These are phyloP conservation scores for Myotis brandtii DNA, from an alignment of 2,113 vertebrate genomes.

Conservation along the genomic window DNA sequence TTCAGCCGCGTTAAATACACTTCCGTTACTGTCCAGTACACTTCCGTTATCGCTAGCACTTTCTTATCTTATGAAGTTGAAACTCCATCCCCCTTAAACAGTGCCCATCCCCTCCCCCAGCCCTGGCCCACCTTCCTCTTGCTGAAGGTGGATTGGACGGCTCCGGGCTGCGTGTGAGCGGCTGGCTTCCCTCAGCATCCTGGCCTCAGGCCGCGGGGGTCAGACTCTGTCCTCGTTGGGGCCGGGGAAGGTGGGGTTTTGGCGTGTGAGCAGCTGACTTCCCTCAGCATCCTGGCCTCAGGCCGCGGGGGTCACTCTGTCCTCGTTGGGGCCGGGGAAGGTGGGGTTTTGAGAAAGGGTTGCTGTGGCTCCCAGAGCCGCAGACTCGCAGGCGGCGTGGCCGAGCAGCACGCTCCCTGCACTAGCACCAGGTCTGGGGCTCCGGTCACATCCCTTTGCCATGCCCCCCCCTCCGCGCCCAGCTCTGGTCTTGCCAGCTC, in stretches of 20 bases:
- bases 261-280: background rate
- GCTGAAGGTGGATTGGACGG: background rate
- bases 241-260: background rate
- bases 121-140: background rate
- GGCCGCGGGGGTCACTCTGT: too few species aligned
- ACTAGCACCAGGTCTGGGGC: background rate
- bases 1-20: too few species aligned
- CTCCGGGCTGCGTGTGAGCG: background rate
- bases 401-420: fast-evolving
- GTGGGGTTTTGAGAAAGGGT: background rate
- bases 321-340: too few species aligned
- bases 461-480: too few species aligned
- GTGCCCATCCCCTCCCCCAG: background rate
- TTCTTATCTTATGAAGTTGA: background rate
- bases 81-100: background rate
- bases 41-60: background rate
- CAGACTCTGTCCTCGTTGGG: too few species aligned
- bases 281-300: background rate
- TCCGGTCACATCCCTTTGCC: background rate
- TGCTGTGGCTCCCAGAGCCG: background rate
- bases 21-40: background rate
- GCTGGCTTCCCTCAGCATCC: background rate
- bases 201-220: background rate
- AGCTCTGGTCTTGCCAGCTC: background rate
- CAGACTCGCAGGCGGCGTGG: background rate